Evolutionary conservation across 2,888 invertebrate genomes (phyloP), one percentile per base, ranked within the genome.

Genomic region (Drosophila siamana): DNA sequence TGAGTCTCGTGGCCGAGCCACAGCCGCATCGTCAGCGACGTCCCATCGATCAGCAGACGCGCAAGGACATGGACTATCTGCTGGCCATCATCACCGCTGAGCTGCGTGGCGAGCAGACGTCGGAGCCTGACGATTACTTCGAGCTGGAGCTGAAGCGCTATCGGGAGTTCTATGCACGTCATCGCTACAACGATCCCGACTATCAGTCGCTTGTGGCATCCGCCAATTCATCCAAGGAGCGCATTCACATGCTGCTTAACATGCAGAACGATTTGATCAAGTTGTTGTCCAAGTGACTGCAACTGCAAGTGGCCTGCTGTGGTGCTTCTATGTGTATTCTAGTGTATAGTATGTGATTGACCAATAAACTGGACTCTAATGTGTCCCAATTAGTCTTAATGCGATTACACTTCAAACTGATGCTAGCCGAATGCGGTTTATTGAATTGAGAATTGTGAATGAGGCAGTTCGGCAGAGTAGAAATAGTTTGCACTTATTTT

Each of bases 251-350:
- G 56, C 63, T 92, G 19, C 38, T 91, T 8, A 84, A 86, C 22
- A 74, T 92, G 62, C 91, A 91, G 68, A 89, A 80, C 4, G 89
- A 89, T 76, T 79, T 92, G 48, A 46, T 90, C 4, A 86, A 82
- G 41, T 28, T 90, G 48, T 61, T 90, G 19, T 69, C 43, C 8
- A 69, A 86, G 0, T 48, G 38, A 57, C 8, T 0, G 2, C 8
- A 0, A 8, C n/a, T n/a, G n/a, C n/a, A n/a, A n/a, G n/a, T n/a
- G n/a, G n/a, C n/a, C n/a, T n/a, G n/a, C n/a, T n/a, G n/a, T n/a
- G n/a, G n/a, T n/a, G n/a, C n/a, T 15, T 7, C 4, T 19, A 0
- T 33, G 4, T 22, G 4, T 11, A 19, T 4, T 13, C 2, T 1
- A 7, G 13, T 30, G 9, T 36, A n/a, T 13, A 24, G 13, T 16